phyloP scores from a whole-genome alignment of 2,888 invertebrate genomes.

The Lacanobia wlatinum region DNA sequence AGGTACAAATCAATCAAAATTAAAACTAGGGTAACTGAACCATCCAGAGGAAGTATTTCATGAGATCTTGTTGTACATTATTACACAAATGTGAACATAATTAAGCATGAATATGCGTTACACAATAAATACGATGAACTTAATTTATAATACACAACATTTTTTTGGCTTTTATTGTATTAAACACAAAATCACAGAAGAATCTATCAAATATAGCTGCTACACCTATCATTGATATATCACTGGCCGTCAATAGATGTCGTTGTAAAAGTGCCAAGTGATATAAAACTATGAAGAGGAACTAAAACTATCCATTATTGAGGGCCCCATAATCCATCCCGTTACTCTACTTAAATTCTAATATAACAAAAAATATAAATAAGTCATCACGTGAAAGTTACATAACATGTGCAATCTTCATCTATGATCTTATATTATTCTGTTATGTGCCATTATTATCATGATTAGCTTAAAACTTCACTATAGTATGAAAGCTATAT shows the following conservation, averaged over 20 bases:
- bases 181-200: conserved; percentile 88
- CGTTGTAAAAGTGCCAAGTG: conserved; percentile 65
- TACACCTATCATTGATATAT: conserved; percentile 63
- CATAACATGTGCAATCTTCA: conserved; percentile 88
- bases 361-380: conserved; percentile 89
- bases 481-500: conserved; percentile 77
- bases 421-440: conserved; percentile 79
- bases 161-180: conserved; percentile 86
- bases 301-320: conserved; percentile 68
- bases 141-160: conserved; percentile 81
- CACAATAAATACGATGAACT: conserved; percentile 75
- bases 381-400: conserved; percentile 86
- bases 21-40: conserved; percentile 89
- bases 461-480: conserved; percentile 75
- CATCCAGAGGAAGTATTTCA: conserved; percentile 83
- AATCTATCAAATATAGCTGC: conserved; percentile 73
- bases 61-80: conserved; percentile 86
- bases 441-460: conserved; percentile 79
- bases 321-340: conserved; percentile 79
- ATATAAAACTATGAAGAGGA: conserved; percentile 61
- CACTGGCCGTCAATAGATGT: conserved; percentile 65
- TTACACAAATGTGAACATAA: conserved; percentile 67
- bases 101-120: conserved; percentile 72
- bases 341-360: conserved; percentile 82
- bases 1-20: conserved; percentile 90